Base-by-base conservation (phyloP, 2,797 vertebrate genomes). In the Fistularia commersonii region DNA sequence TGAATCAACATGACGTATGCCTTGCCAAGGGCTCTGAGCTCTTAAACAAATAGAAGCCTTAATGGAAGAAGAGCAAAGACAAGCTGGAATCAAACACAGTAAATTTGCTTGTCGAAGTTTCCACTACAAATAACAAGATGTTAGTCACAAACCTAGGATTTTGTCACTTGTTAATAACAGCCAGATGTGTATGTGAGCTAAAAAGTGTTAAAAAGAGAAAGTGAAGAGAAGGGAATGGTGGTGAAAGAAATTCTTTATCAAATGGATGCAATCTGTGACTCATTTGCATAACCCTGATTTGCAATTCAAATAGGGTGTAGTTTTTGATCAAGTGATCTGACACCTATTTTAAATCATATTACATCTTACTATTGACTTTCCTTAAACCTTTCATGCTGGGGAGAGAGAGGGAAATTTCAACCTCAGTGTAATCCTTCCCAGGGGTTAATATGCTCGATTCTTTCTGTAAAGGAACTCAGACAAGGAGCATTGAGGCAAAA, bases 281-380 rank as follows among this genome's bases (percentile, higher is more conserved):
- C 35, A 69, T 88, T 88, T 88, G 74, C 77, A 82, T 84, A 50
- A 52, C 3, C 57, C 48, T 33, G 9, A 74, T 86, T 88, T 86
- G 77, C 86, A 81, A 60, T 75, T 74, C 80, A 88, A 88, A 85
- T 58, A 8, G 55, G 48, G 57, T 32, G 32, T 12, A 9, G 46
- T 41, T 64, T 58, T 34, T 66, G 55, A 66, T 61, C 64, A 71
- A 67, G 36, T 66, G 55, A 66, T 61, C 64, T 71, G 69, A 69
- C 69, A 49, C 31, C 15, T 32, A 50, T 70, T 49, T 23, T 23
- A 23, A 23, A 23, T 23, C 23, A 23, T 23, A 23, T 23, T 23
- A 23, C 23, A 23, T 23, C 23, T 23, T 4, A 23, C 23, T 23
- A 23, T 23, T 23, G 23, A 23, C 23, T 23, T 23, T 23, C 4